Conservation (phyloP, 2,113 vertebrate genomes). For the Tetrax tetrax region DNA sequence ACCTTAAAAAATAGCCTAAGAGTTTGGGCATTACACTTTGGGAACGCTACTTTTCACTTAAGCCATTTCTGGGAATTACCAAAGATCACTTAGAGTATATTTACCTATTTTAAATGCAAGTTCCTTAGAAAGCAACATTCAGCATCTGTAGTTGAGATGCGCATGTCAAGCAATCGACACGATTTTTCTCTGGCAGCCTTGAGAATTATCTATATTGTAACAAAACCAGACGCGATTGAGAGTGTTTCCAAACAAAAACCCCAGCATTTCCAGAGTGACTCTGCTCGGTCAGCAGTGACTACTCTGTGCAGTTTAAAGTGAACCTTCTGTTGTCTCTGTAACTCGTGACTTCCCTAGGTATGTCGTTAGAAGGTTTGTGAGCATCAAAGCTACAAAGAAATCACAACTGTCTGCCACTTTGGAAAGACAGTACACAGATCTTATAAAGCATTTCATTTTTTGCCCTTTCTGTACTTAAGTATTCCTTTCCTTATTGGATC, state of each 20-base stretch:
- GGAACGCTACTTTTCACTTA: not conserved
- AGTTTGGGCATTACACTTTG: not conserved
- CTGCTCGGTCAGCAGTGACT: not conserved
- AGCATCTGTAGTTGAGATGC: not conserved
- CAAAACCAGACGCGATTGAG: not conserved
- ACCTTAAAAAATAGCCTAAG: not conserved
- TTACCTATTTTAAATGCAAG: not conserved
- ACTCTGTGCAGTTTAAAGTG: not conserved
- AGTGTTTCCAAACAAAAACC: not conserved
- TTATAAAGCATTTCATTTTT: not conserved
- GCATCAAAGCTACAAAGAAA: not conserved
- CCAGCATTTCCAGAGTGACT: not conserved
- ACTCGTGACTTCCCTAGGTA: not conserved
- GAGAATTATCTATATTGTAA: rapidly evolving
- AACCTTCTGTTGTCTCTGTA: not conserved
- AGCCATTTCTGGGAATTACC: not conserved
- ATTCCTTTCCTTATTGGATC: not conserved
- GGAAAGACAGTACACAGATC: too few relatives aligned
- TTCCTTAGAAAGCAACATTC: not conserved
- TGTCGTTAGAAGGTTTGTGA: not conserved
- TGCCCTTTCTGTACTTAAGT: not conserved
- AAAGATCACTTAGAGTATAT: not conserved
- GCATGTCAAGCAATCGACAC: rapidly evolving
- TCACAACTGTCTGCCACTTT: not conserved
- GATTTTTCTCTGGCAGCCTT: not conserved